Evolutionary conservation across 2,888 invertebrate genomes (phyloP).

Genomic region (Drosophila robusta): DNA sequence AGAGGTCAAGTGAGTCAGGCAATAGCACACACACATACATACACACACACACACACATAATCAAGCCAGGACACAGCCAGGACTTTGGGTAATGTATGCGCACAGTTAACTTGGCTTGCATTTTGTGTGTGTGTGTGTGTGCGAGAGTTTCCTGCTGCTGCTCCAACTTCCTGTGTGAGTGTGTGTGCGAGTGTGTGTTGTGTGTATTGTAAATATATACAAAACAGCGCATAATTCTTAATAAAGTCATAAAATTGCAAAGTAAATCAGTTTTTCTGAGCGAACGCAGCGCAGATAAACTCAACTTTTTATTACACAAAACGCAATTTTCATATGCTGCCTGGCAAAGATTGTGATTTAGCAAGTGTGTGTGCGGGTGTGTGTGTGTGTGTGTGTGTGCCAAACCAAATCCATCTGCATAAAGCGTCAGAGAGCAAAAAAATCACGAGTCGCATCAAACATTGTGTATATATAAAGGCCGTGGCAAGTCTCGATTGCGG

Average conservation of each 20-base stretch:
- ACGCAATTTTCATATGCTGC: conserved; percentile 71
- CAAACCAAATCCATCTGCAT: conserved; percentile 57
- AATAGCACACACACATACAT: neutral
- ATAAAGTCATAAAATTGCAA: conserved; percentile 72
- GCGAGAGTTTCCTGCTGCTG: conserved; percentile 46
- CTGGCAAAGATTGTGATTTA: conserved; percentile 67
- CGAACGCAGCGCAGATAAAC: conserved; percentile 62
- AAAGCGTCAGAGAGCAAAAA: conserved; percentile 36
- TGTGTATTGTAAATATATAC: conserved; percentile 67
- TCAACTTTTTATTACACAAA: conserved; percentile 68
- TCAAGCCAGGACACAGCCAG: conserved; percentile 22
- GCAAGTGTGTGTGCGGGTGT: conserved; percentile 24
- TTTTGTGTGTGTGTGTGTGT: conserved; percentile 37
- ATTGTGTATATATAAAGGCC: conserved; percentile 53
- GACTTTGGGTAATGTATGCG: conserved; percentile 37
- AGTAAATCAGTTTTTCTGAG: conserved; percentile 70
- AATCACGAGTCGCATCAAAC: conserved; percentile 66
- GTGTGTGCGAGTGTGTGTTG: conserved; percentile 19
- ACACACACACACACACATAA: conserved; percentile 3
- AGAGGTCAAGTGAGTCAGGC: conserved; percentile 63
- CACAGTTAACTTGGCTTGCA: conserved; percentile 41
- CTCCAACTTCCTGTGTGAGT: conserved; percentile 41
- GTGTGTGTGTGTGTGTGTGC: conserved; percentile 26
- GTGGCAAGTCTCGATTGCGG: conserved; percentile 61
- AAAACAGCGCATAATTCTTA: conserved; percentile 73